These are phyloP conservation scores for Oxycera nigricornis DNA, from an alignment of 2,888 invertebrate species.

Conservation along the genomic window DNA sequence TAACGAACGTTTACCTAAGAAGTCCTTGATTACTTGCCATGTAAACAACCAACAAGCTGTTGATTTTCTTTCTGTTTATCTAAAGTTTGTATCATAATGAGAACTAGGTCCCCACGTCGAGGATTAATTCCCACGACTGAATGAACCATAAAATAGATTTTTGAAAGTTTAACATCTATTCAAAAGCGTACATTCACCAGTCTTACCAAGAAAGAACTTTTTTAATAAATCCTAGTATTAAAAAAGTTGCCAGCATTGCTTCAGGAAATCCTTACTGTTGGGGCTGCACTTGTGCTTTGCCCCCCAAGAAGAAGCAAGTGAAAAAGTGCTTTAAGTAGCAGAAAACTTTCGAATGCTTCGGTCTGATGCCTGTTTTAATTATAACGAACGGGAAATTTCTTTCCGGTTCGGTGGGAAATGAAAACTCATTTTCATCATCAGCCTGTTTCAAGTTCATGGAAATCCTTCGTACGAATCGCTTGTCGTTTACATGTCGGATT, in stretches of 20 bases:
- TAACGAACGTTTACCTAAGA: too few species aligned
- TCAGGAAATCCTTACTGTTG: background rate
- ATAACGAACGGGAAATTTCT: slow-evolving; percentile 28
- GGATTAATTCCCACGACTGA: too few species aligned
- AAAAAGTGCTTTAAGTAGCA: background rate
- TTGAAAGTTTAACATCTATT: background rate
- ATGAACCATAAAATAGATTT: background rate
- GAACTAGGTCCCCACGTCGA: too few species aligned
- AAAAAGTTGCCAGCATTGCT: background rate
- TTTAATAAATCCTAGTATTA: slow-evolving; percentile 27
- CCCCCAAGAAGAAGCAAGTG: background rate
- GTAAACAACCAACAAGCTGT: too few species aligned
- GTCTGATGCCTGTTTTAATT: slow-evolving; percentile 34
- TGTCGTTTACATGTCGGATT: slow-evolving; percentile 28
- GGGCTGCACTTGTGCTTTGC: background rate
- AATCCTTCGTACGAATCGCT: background rate
- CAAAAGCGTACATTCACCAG: background rate
- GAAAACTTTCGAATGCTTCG: slow-evolving; percentile 17
- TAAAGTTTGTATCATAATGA: too few species aligned
- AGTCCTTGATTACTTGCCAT: too few species aligned
- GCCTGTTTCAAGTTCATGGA: slow-evolving; percentile 8
- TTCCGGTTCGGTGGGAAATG: slow-evolving; percentile 4
- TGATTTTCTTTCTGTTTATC: too few species aligned
- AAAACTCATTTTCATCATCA: slow-evolving; percentile 23
- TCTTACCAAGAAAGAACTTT: slow-evolving; percentile 6